A percentile compares a stretch with the other conserved stretches of the same genome.
Conservation (phyloP, 2,113 vertebrate species). For the Vidua macroura region DNA sequence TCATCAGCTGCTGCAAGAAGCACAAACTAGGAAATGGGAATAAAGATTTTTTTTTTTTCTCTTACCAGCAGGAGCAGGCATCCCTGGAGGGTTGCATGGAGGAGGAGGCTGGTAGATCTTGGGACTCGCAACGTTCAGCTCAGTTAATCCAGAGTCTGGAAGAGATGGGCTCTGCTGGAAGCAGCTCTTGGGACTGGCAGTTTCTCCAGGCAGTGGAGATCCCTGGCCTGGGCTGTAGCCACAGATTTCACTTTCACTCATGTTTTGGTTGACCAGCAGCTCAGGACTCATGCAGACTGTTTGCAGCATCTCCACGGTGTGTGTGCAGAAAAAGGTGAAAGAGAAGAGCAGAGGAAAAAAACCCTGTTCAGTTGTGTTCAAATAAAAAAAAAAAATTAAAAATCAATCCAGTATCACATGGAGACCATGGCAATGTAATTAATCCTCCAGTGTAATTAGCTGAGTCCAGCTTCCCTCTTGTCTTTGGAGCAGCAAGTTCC, state of each 20-base stretch:
- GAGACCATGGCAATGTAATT: neutral
- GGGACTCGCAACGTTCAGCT: neutral
- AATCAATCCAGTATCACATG: neutral
- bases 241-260: neutral
- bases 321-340: neutral
- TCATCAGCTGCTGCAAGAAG: rapidly evolving
- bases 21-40: neutral
- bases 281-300: neutral
- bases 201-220: slow-evolving; percentile 47
- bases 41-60: neutral
- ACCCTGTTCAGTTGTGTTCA: neutral
- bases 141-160: slow-evolving; percentile 49
- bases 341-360: neutral
- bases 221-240: neutral
- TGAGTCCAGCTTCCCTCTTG: neutral
- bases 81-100: neutral
- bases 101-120: neutral
- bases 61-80: slow-evolving; percentile 37
- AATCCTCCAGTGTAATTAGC: neutral
- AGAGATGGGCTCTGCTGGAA: slow-evolving; percentile 44
- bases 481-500: neutral
- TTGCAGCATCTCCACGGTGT: neutral
- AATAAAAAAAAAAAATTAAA: neutral
- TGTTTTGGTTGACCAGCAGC: neutral
- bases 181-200: neutral